Evolutionary conservation across 2,888 invertebrate genomes (phyloP).

Genomic region (Hesperia comma): DNA sequence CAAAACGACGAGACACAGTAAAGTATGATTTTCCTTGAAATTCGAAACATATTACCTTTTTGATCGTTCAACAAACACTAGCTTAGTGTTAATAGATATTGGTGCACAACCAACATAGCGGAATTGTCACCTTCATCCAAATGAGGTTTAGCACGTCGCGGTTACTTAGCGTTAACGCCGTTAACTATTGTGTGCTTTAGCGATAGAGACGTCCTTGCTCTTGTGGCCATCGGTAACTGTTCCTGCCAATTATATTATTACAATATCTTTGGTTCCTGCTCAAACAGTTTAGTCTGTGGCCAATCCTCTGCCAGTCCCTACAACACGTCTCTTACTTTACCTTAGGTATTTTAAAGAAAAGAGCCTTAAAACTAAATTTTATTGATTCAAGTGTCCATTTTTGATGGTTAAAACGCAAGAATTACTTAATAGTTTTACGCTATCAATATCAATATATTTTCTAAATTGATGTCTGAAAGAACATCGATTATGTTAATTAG

Average conservation of each 20-base stretch:
- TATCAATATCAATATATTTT: background rate
- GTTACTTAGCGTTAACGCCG: background rate
- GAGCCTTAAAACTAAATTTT: too few species aligned
- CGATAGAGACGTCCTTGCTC: background rate
- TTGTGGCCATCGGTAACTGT: background rate
- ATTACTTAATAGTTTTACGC: too few species aligned
- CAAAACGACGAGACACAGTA: too few species aligned
- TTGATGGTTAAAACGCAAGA: too few species aligned
- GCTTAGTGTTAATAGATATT: background rate
- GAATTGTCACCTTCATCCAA: conserved; percentile 8
- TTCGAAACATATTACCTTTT: too few species aligned
- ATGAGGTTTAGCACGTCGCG: background rate
- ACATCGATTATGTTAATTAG: background rate
- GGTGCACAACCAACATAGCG: background rate
- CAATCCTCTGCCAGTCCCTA: too few species aligned
- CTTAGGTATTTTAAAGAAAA: too few species aligned
- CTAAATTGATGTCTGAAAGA: background rate
- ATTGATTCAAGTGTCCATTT: too few species aligned
- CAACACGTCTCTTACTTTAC: too few species aligned
- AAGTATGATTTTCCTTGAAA: too few species aligned
- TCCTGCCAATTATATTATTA: background rate
- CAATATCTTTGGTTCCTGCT: too few species aligned
- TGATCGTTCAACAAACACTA: too few species aligned
- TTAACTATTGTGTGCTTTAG: background rate
- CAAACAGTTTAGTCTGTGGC: background rate